phyloP scores from a whole-genome alignment of 2,797 vertebrate species.

The Eupleurogrammus muticus region DNA sequence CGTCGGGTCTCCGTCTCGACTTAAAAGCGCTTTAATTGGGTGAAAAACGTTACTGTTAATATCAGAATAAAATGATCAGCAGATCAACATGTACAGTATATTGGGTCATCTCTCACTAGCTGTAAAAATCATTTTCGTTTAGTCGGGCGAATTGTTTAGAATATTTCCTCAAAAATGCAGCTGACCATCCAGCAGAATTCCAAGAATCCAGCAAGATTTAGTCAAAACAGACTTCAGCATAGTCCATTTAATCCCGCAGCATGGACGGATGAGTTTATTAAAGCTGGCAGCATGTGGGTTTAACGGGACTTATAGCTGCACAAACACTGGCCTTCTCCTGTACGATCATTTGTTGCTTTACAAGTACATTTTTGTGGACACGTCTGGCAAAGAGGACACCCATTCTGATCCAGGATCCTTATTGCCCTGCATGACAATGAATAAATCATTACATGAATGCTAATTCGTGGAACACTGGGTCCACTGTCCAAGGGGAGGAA shows the following conservation, averaged over 20 bases:
- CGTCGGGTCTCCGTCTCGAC: not conserved
- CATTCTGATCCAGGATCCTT: constrained; percentile 65
- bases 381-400: constrained; percentile 64
- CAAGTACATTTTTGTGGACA: constrained; percentile 78
- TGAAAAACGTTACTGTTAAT: no score
- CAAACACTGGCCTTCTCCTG: constrained; percentile 67
- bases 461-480: constrained; percentile 64
- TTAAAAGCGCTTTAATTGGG: not conserved
- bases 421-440: constrained; percentile 76
- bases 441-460: constrained; percentile 79
- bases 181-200: constrained; percentile 62
- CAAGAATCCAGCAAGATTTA: constrained; percentile 54
- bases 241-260: constrained; percentile 70
- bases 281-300: constrained; percentile 67
- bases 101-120: constrained; percentile 13
- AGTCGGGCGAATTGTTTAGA: constrained; percentile 33
- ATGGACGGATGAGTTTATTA: constrained; percentile 74
- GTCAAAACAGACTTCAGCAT: constrained; percentile 69
- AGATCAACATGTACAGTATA: not conserved
- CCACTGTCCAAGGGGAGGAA: constrained; percentile 47
- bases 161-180: constrained; percentile 32
- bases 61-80: constrained; percentile 1
- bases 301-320: constrained; percentile 64
- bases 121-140: constrained; percentile 11
- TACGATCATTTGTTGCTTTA: constrained; percentile 77